Evolutionary conservation across 1,140 invertebrate species (phyloP), one percentile per base, ranked within the genome.

Genomic region (Drosophila pseudoobscura): DNA sequence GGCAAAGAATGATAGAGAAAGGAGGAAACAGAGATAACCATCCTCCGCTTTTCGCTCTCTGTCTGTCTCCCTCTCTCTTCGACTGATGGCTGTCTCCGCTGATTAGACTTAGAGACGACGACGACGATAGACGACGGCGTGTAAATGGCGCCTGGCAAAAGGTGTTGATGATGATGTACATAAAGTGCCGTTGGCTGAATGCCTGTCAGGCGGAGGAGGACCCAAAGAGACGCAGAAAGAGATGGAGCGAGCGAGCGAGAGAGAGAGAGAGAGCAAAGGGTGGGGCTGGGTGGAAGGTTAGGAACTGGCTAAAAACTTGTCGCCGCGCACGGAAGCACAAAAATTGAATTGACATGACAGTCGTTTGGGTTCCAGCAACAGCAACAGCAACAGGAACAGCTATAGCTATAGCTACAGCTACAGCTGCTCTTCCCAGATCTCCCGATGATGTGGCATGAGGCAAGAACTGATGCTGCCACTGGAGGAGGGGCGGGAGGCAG

Each of bases 331-430:
- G 82, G 83, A 87, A 87, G 82, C 82, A 87, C 82, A 87, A 88
- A 87, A 87, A 87, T 87, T 87, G 83, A 87, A 87, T 87, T 87
- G 82, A 87, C 82, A 83, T 88, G 83, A 87, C 82, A 87, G 82
- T 87, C 80, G 54, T 62, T 63, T 60, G 75, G 35, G 35, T 39
- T 60, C 61, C 71, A 60, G 49, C 43, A 17, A 15, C 47, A 31
- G 45, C 55, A 35, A 11, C 20, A 2, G 20, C 0, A 20, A 58
- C 71, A 60, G 49, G 45, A 49, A 11, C 53, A 60, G 49, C 43
- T 15, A 15, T 29, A 31, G 45, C 55, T 35, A 15, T 5, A 24
- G 24, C 24, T 3, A 58, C 71, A 60, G 49, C 50, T 54, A 13
- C 63, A 53, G 31, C 29, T 39, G 22, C 43, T 29, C 45, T 20